Evolutionary conservation across 1,140 invertebrate species (phyloP).

Genomic region (Drosophila tsacasi): DNA sequence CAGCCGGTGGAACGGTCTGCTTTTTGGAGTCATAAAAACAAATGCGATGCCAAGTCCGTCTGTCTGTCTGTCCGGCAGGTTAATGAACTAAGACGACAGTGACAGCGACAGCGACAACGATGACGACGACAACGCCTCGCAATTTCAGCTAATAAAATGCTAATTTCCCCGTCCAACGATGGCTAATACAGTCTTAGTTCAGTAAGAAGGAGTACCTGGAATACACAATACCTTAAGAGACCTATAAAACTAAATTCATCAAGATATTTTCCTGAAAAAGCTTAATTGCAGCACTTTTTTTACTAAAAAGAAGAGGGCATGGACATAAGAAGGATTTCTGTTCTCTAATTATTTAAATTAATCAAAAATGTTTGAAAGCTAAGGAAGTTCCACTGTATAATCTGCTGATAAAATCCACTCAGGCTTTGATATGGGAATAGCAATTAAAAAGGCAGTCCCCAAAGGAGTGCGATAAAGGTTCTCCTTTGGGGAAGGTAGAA

Average conservation of each 20-base stretch:
- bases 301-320: background rate
- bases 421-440: slow-evolving; percentile 31
- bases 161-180: slow-evolving; percentile 45
- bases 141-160: slow-evolving; percentile 73
- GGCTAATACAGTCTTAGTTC: slow-evolving; percentile 8
- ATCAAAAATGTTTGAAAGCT: background rate
- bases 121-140: slow-evolving; percentile 49
- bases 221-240: background rate
- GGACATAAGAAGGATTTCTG: too few species aligned
- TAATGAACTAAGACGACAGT: slow-evolving; percentile 61
- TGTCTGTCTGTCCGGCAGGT: slow-evolving; percentile 37
- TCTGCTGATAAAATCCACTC: slow-evolving; percentile 14
- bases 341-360: background rate
- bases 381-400: slow-evolving; percentile 10
- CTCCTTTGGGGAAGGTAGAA: slow-evolving; percentile 7
- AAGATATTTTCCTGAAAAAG: background rate
- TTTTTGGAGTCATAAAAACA: slow-evolving; percentile 69
- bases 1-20: slow-evolving; percentile 6
- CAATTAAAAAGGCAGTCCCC: slow-evolving; percentile 26
- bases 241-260: background rate
- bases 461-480: slow-evolving; percentile 13
- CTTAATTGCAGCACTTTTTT: background rate
- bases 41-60: slow-evolving; percentile 46
- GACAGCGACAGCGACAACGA: slow-evolving; percentile 11
- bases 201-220: background rate